These are phyloP conservation scores for Chamaea fasciata DNA, from an alignment of 2,113 vertebrate species.

Conservation along the genomic window DNA sequence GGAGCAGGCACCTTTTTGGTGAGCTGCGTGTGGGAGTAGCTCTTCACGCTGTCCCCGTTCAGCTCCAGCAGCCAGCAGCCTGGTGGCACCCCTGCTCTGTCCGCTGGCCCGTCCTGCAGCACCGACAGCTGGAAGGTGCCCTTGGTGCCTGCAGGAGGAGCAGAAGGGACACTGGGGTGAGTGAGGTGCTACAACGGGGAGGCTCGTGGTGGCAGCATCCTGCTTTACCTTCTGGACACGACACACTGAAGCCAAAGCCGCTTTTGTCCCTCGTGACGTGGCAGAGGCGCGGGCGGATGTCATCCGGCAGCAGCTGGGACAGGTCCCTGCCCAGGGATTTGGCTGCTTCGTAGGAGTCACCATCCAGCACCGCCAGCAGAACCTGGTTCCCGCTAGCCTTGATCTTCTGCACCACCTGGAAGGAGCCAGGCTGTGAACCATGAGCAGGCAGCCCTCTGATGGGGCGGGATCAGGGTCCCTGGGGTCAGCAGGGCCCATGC, in stretches of 20 bases:
- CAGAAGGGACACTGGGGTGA: neutral
- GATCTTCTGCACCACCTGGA: constrained; percentile 83
- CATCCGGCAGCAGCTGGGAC: constrained; percentile 10
- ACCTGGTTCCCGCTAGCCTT: constrained; percentile 80
- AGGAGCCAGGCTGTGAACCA: neutral
- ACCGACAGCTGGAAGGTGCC: constrained; percentile 78
- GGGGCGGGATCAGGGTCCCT: neutral
- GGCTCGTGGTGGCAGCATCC: fast-evolving
- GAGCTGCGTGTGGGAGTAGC: constrained; percentile 67
- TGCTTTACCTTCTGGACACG: constrained; percentile 21
- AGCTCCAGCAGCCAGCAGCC: constrained; percentile 87
- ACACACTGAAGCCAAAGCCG: constrained; percentile 81
- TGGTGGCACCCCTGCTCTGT: constrained; percentile 77
- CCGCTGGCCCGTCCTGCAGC: constrained; percentile 76
- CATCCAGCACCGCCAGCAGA: constrained; percentile 76
- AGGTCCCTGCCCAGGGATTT: constrained; percentile 49
- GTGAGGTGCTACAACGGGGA: fast-evolving
- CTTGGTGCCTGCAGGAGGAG: constrained; percentile 67
- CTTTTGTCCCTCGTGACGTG: constrained; percentile 71
- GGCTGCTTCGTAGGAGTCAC: constrained; percentile 55
- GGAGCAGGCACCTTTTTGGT: constrained; percentile 73
- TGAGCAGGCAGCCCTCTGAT: neutral
- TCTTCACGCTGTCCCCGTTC: constrained; percentile 77
- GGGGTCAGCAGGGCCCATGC: fast-evolving
- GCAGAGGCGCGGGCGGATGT: constrained; percentile 78